Evolutionary conservation across 1,140 invertebrate genomes (phyloP).

Genomic region (Trichonephila clavata): DNA sequence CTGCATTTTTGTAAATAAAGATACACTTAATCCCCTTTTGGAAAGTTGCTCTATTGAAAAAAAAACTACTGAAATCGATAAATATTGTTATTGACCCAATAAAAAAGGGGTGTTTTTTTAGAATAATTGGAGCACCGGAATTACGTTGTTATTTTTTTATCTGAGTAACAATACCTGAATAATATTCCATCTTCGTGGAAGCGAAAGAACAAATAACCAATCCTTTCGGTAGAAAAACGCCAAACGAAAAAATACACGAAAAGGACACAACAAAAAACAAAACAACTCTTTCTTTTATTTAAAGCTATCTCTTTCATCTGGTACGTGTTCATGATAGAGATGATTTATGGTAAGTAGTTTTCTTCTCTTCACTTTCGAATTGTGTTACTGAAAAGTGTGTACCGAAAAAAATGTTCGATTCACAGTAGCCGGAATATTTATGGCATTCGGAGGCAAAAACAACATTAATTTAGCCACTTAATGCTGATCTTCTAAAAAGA

Average conservation of each 20-base stretch:
- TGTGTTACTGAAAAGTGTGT: not conserved
- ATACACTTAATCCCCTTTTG: too few species aligned
- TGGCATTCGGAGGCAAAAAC: not conserved
- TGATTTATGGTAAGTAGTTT: conserved; percentile 15
- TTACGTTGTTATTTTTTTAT: too few species aligned
- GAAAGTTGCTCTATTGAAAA: too few species aligned
- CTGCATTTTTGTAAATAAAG: too few species aligned
- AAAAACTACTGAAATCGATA: too few species aligned
- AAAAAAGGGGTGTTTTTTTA: too few species aligned
- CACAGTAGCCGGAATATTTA: not conserved
- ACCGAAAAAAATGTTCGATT: not conserved
- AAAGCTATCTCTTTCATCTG: not conserved
- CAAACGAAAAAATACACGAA: not conserved
- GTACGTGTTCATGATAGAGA: not conserved
- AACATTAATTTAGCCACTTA: not conserved
- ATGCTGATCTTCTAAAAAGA: not conserved
- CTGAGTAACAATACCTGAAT: too few species aligned
- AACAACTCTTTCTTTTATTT: not conserved
- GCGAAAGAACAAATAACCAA: too few species aligned
- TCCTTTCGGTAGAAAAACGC: too few species aligned
- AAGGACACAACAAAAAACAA: not conserved
- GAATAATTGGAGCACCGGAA: too few species aligned
- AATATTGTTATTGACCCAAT: too few species aligned
- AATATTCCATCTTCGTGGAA: too few species aligned
- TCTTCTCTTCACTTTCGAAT: not conserved